Evolutionary conservation across 1,140 invertebrate genomes (phyloP).

Genomic region (Melanaphis sacchari): DNA sequence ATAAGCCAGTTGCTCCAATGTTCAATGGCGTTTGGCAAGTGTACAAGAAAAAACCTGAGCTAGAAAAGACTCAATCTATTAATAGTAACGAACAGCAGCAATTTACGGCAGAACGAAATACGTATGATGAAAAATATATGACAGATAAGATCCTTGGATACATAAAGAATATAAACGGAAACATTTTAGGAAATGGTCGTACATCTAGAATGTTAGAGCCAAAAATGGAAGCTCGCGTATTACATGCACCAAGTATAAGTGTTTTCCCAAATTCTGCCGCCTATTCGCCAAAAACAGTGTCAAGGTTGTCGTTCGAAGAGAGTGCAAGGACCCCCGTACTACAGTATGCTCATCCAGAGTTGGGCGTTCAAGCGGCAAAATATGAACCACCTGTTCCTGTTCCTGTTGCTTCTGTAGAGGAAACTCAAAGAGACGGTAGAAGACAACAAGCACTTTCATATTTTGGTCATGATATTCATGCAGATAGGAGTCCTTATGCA

Average conservation of each 20-base stretch:
- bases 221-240: slow-evolving; percentile 73
- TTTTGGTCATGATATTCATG: slow-evolving; percentile 63
- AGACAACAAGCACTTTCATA: slow-evolving; percentile 61
- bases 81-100: not conserved
- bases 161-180: slow-evolving; percentile 71
- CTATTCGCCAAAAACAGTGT: slow-evolving; percentile 67
- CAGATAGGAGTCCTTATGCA: slow-evolving; percentile 64
- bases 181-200: slow-evolving; percentile 60
- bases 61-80: not conserved
- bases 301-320: slow-evolving; percentile 69
- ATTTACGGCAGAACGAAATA: not conserved
- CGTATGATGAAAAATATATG: slow-evolving; percentile 59
- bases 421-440: slow-evolving; percentile 60
- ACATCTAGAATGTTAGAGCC: slow-evolving; percentile 60
- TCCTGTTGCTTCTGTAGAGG: slow-evolving; percentile 58
- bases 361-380: slow-evolving; percentile 77
- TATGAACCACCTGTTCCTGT: slow-evolving; percentile 62
- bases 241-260: slow-evolving; percentile 71
- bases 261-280: slow-evolving; percentile 71
- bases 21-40: slow-evolving; percentile 53
- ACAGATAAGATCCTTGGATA: slow-evolving; percentile 66
- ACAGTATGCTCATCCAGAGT: slow-evolving; percentile 79
- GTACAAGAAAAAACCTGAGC: slow-evolving; percentile 36
- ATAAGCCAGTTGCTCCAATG: slow-evolving; percentile 26
- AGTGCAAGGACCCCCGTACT: slow-evolving; percentile 75